A percentile compares a stretch with the other conserved stretches of the same genome.
phyloP scores from a whole-genome alignment of 2,797 vertebrate species.

The Arctocebus calabarensis region DNA sequence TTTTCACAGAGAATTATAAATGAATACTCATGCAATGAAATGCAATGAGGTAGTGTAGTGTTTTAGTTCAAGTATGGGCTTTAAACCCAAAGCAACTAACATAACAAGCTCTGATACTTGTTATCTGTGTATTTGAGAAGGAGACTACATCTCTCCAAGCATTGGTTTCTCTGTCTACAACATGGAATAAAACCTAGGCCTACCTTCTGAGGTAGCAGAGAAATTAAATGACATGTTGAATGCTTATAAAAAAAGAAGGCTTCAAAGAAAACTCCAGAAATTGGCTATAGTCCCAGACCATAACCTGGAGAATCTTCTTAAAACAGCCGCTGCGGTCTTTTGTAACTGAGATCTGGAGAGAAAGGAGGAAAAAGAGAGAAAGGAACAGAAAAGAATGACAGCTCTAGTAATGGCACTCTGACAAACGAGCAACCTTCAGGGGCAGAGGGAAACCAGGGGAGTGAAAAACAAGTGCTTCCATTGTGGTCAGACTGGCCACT shows the following conservation, averaged over 20 bases:
- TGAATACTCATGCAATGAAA: neutral
- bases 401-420: too few species aligned
- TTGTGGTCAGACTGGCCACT: too few species aligned
- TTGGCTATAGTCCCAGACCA: too few species aligned
- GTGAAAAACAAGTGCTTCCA: too few species aligned
- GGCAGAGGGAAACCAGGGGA: too few species aligned
- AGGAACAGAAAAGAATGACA: too few species aligned
- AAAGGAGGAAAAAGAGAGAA: too few species aligned
- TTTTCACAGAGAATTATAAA: conserved; percentile 28
- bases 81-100: neutral
- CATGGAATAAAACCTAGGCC: neutral
- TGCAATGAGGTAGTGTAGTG: neutral
- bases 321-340: too few species aligned
- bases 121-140: neutral
- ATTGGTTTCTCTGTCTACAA: neutral
- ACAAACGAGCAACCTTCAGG: too few species aligned
- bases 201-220: neutral
- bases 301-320: too few species aligned
- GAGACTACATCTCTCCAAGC: neutral
- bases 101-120: neutral
- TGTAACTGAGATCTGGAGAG: too few species aligned
- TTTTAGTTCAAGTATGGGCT: neutral
- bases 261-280: too few species aligned
- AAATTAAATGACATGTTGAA: neutral
- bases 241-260: neutral